Conservation (phyloP, 2,888 invertebrate species). For the Agrilus mali region DNA sequence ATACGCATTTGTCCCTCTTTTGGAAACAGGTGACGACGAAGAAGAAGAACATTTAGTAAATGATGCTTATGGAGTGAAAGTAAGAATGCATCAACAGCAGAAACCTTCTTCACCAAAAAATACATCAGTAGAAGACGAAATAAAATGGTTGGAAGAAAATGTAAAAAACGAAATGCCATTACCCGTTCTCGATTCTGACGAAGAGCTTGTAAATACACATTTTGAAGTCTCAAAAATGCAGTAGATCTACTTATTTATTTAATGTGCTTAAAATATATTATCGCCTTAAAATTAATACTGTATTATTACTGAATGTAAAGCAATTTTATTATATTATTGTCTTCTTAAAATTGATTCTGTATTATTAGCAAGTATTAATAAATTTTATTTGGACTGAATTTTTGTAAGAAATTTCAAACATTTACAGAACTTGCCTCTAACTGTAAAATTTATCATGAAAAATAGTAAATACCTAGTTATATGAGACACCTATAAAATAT, state of each 20-base stretch:
- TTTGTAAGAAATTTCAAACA: too few relatives aligned
- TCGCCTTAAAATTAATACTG: too few relatives aligned
- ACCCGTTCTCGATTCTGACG: slow-evolving; percentile 61
- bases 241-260: slow-evolving; percentile 26
- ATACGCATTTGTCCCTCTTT: slow-evolving; percentile 84
- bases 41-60: slow-evolving; percentile 79
- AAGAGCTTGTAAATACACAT: slow-evolving; percentile 73
- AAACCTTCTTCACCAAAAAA: slow-evolving; percentile 32
- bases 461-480: too few relatives aligned
- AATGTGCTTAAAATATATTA: not conserved
- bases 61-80: slow-evolving; percentile 76
- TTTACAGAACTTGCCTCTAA: too few relatives aligned
- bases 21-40: slow-evolving; percentile 69
- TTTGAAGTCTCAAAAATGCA: slow-evolving; percentile 87
- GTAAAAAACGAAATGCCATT: slow-evolving; percentile 63
- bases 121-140: slow-evolving; percentile 56
- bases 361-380: too few relatives aligned
- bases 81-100: slow-evolving; percentile 38
- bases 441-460: too few relatives aligned
- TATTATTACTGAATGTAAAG: too few relatives aligned
- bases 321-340: too few relatives aligned
- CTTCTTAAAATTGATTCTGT: too few relatives aligned
- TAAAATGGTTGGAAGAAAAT: slow-evolving; percentile 91
- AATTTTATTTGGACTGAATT: too few relatives aligned
- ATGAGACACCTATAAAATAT: too few relatives aligned